These are phyloP conservation scores for Aurelia sp. DNA, from an alignment of 30 jellyfish, hydroid and myxozoan species.

Conservation along the genomic window DNA sequence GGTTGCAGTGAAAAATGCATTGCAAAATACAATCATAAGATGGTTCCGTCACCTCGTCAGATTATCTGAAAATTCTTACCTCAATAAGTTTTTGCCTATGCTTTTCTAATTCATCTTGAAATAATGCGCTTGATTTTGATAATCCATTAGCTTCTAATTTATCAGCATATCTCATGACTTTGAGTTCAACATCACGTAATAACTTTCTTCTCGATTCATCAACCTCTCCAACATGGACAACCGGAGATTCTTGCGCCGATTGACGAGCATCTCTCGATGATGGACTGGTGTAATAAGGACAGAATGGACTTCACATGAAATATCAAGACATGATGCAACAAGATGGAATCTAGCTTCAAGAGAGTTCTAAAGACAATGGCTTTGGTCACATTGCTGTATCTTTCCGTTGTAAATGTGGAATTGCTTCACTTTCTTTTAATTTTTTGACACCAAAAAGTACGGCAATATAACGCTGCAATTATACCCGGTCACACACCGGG, in stretches of 20 bases:
- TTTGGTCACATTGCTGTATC: too few species aligned
- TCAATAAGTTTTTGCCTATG: constrained; percentile 65
- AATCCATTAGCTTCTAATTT: constrained; percentile 84
- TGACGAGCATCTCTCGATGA: constrained; percentile 11
- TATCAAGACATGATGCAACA: background rate
- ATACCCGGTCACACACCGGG: too few species aligned
- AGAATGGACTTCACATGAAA: background rate
- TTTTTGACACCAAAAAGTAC: too few species aligned
- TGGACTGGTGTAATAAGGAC: background rate
- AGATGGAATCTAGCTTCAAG: too few species aligned
- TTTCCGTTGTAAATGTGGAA: too few species aligned
- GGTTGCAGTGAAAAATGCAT: too few species aligned
- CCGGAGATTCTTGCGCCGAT: constrained; percentile 43
- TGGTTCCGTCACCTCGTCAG: too few species aligned
- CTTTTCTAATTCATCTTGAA: constrained; percentile 78
- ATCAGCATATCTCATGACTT: constrained; percentile 86
- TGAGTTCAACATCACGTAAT: constrained; percentile 91
- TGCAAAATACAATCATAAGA: background rate
- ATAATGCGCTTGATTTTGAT: constrained; percentile 55
- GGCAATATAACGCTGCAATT: too few species aligned
- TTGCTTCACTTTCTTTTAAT: too few species aligned
- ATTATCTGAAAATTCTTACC: constrained; percentile 23
- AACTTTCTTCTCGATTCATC: constrained; percentile 80
- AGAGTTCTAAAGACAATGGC: too few species aligned
- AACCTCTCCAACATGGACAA: constrained; percentile 50